These are phyloP conservation scores for Rhinolophus sinicus DNA, from an alignment of 2,113 vertebrate genomes.

Conservation along the genomic window DNA sequence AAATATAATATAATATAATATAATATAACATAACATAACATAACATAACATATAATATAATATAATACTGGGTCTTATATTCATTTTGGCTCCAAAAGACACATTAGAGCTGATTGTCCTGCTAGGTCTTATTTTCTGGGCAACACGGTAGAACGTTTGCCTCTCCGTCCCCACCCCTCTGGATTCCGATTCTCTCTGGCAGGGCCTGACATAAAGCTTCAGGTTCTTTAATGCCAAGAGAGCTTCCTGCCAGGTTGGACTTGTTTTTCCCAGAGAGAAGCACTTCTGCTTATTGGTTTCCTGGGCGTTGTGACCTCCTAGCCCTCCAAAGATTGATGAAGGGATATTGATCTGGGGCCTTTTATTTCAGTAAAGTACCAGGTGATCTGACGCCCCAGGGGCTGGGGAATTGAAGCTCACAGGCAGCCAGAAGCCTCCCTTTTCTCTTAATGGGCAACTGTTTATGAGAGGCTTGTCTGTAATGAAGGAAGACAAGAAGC, in stretches of 20 bases:
- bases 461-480: neutral
- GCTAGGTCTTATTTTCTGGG: too few relatives aligned
- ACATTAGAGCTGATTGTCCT: too few relatives aligned
- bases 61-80: too few relatives aligned
- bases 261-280: conserved; percentile 54
- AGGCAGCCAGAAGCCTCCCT: conserved; percentile 30
- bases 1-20: too few relatives aligned
- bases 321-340: conserved; percentile 57
- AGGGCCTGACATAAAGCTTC: conserved; percentile 33
- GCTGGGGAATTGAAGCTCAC: neutral
- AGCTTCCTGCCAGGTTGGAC: neutral
- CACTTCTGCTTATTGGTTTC: conserved; percentile 47
- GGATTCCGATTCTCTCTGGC: conserved; percentile 1
- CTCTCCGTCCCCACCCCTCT: neutral
- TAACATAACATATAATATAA: too few relatives aligned
- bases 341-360: conserved; percentile 59
- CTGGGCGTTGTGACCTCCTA: neutral
- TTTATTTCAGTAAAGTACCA: conserved; percentile 65
- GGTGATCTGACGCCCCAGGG: conserved; percentile 26
- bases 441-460: conserved; percentile 54
- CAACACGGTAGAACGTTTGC: neutral
- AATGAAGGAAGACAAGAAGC: neutral
- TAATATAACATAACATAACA: too few relatives aligned
- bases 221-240: conserved; percentile 60
- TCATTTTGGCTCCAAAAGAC: too few relatives aligned